phyloP scores from a whole-genome alignment of 2,113 vertebrate genomes.

The Pyxicephalus adspersus region DNA sequence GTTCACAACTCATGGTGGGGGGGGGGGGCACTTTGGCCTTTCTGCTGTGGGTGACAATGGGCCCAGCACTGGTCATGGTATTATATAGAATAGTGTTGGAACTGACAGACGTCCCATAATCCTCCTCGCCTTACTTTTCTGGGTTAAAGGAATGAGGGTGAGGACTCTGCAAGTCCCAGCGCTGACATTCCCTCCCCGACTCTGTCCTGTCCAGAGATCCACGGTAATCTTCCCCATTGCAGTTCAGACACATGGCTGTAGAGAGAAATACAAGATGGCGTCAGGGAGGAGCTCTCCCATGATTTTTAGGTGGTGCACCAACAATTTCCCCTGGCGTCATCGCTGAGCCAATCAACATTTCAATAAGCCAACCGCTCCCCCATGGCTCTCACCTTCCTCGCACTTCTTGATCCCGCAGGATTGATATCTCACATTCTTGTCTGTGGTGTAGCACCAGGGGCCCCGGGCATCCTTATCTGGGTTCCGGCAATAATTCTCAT shows the following conservation, averaged over 20 bases:
- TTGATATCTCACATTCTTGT: constrained; percentile 82
- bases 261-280: background rate
- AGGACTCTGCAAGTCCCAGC: constrained; percentile 93
- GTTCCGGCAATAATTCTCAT: constrained; percentile 93
- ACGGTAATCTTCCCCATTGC: constrained; percentile 93
- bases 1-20: too few species aligned
- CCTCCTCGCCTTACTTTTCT: constrained; percentile 75
- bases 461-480: constrained; percentile 84
- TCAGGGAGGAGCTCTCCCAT: background rate
- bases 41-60: too few species aligned
- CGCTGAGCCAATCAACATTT: background rate
- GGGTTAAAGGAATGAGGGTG: constrained; percentile 91
- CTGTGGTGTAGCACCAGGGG: constrained; percentile 92
- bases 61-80: too few species aligned
- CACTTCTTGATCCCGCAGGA: constrained; percentile 88
- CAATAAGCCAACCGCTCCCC: background rate
- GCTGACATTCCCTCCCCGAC: constrained; percentile 86
- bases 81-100: too few species aligned
- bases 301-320: background rate
- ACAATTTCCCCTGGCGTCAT: background rate
- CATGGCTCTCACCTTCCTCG: constrained; percentile 75
- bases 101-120: too few species aligned
- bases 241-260: constrained; percentile 85
- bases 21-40: too few species aligned
- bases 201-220: constrained; percentile 86